These are phyloP conservation scores for Oryctes rhinoceros DNA, from an alignment of 1,140 invertebrate genomes.

Conservation along the genomic window DNA sequence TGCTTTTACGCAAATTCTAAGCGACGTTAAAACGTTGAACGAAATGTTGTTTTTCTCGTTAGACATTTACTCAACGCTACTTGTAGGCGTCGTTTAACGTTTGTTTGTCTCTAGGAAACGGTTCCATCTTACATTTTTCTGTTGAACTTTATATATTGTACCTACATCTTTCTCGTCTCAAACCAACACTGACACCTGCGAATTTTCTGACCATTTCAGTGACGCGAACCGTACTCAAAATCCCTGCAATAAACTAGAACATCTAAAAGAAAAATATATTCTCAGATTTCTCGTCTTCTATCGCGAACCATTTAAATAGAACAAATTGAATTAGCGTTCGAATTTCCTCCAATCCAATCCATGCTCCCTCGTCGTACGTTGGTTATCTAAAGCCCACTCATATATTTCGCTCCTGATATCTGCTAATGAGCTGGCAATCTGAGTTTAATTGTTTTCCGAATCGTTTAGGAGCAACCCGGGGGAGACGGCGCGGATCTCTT, in stretches of 20 bases:
- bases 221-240: neutral
- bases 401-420: constrained; percentile 15
- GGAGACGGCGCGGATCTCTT: constrained; percentile 2
- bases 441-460: constrained; percentile 37
- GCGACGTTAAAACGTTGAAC: too few relatives aligned
- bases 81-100: too few relatives aligned
- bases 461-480: neutral
- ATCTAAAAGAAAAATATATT: neutral
- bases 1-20: too few relatives aligned
- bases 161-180: too few relatives aligned
- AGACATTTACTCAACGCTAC: too few relatives aligned
- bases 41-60: too few relatives aligned
- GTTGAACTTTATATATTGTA: too few relatives aligned
- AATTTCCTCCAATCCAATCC: neutral
- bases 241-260: neutral
- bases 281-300: neutral
- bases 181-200: neutral
- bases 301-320: neutral
- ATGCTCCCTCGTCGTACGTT: neutral
- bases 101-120: too few relatives aligned
- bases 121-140: too few relatives aligned
- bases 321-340: neutral
- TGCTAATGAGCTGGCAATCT: constrained; percentile 35
- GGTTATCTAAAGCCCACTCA: neutral
- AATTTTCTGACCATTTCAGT: neutral